Evolutionary conservation across 2,888 invertebrate species (phyloP).

Genomic region (Epicampocera succincta): DNA sequence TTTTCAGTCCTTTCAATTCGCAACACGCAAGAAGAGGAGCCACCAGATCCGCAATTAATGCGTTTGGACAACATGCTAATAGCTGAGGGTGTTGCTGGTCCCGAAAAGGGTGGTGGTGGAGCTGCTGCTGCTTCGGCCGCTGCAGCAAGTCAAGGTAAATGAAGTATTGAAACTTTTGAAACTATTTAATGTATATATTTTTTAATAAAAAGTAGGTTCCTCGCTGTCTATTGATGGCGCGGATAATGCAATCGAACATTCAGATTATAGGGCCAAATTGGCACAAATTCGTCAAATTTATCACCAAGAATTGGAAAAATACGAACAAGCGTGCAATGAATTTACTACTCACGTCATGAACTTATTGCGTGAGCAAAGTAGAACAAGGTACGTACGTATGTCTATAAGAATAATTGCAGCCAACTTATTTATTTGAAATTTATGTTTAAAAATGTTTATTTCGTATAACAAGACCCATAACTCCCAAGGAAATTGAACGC

Average conservation of each 20-base stretch:
- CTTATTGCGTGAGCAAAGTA: constrained; percentile 96
- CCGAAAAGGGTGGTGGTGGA: constrained; percentile 95
- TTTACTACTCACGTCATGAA: constrained; percentile 99
- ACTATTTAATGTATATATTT: background rate
- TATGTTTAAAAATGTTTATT: background rate
- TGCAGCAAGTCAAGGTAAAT: constrained; percentile 90
- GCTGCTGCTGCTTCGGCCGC: constrained; percentile 94
- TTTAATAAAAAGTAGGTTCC: constrained; percentile 73
- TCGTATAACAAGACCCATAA: constrained; percentile 88
- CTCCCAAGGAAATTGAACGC: constrained; percentile 99
- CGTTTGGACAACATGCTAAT: constrained; percentile 99
- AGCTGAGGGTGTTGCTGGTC: constrained; percentile 98
- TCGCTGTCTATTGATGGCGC: constrained; percentile 83
- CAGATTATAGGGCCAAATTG: constrained; percentile 99
- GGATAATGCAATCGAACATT: constrained; percentile 99
- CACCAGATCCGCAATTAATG: constrained; percentile 99
- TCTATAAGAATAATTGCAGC: background rate
- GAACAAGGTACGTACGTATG: constrained; percentile 85
- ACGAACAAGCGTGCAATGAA: constrained; percentile 99
- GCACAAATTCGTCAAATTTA: constrained; percentile 99
- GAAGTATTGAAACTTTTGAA: background rate
- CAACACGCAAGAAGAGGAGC: constrained; percentile 98
- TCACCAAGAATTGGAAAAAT: constrained; percentile 99
- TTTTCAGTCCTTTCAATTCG: constrained; percentile 92
- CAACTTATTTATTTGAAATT: background rate